phyloP scores from a whole-genome alignment of 2,888 invertebrate genomes.

The Coecobrya sp. region DNA sequence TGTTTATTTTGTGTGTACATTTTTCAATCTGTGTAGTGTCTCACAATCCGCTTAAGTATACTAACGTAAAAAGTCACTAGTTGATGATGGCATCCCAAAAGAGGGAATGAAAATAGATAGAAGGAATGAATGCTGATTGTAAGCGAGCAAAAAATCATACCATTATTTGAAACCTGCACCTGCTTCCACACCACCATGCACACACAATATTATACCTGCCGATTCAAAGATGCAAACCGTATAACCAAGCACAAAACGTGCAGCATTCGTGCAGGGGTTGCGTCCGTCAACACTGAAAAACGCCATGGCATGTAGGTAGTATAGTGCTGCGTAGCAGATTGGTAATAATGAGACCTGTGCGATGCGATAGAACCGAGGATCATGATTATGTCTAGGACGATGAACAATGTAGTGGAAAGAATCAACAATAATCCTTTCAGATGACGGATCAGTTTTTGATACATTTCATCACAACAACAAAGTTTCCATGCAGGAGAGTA shows the following conservation, averaged over 20 bases:
- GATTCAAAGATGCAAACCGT: neutral
- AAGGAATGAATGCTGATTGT: constrained; percentile 47
- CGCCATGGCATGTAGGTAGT: neutral
- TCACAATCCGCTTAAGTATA: neutral
- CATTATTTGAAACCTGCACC: constrained; percentile 53
- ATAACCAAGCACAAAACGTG: constrained; percentile 18
- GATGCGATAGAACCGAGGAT: neutral
- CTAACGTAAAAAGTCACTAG: constrained; percentile 23
- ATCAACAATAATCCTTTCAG: neutral
- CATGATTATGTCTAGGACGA: constrained; percentile 1
- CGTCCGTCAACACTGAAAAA: constrained; percentile 3
- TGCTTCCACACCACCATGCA: constrained; percentile 22
- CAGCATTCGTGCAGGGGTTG: neutral
- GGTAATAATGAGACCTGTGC: constrained; percentile 50
- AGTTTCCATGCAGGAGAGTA: neutral
- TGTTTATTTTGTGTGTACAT: neutral
- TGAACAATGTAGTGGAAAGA: neutral
- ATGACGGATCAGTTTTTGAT: neutral
- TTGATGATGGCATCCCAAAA: constrained; percentile 20
- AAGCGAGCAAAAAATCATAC: neutral
- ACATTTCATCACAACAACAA: neutral
- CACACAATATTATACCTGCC: constrained; percentile 3
- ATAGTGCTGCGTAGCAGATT: constrained; percentile 35
- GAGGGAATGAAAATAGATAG: constrained; percentile 19
- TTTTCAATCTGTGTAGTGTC: neutral